These are phyloP conservation scores for Alexandromys fortis DNA, from an alignment of 2,113 vertebrate species.

Conservation along the genomic window DNA sequence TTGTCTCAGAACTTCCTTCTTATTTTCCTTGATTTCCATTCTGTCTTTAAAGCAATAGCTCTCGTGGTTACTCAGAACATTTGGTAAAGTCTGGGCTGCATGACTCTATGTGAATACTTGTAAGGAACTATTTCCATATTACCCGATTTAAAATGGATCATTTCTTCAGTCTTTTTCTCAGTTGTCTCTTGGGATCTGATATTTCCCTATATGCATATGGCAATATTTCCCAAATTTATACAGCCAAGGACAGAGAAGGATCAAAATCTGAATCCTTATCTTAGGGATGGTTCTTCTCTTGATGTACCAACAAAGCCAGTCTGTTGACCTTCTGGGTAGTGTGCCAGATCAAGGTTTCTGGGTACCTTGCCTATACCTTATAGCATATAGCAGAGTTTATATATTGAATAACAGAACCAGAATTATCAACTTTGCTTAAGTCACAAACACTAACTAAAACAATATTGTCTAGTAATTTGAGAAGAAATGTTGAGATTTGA, in stretches of 20 bases:
- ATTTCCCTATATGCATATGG: slow-evolving; percentile 38
- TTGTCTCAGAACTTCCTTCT: background rate
- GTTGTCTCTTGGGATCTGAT: slow-evolving; percentile 44
- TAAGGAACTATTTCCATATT: slow-evolving; percentile 62
- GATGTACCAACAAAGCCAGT: slow-evolving; percentile 14
- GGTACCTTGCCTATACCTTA: slow-evolving; percentile 17
- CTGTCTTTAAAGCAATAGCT: background rate
- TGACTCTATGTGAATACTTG: slow-evolving; percentile 47
- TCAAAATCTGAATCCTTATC: slow-evolving; percentile 1
- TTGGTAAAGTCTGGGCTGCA: slow-evolving; percentile 11
- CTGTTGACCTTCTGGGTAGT: slow-evolving; percentile 41
- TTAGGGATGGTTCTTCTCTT: slow-evolving; percentile 8
- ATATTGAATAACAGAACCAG: background rate
- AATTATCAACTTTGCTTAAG: slow-evolving; percentile 28
- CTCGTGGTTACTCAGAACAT: slow-evolving; percentile 38
- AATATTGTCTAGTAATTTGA: background rate
- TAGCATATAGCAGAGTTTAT: slow-evolving; percentile 19
- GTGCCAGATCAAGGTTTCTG: slow-evolving; percentile 22
- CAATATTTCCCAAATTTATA: slow-evolving; percentile 63
- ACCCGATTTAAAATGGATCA: slow-evolving; percentile 58
- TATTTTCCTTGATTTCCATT: background rate
- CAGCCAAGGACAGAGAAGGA: slow-evolving; percentile 36
- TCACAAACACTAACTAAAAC: slow-evolving; percentile 56
- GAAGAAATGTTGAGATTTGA: slow-evolving; percentile 42
- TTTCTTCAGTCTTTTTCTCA: slow-evolving; percentile 60